Conservation (phyloP, 1,140 invertebrate species). For the Telenomus remus region DNA sequence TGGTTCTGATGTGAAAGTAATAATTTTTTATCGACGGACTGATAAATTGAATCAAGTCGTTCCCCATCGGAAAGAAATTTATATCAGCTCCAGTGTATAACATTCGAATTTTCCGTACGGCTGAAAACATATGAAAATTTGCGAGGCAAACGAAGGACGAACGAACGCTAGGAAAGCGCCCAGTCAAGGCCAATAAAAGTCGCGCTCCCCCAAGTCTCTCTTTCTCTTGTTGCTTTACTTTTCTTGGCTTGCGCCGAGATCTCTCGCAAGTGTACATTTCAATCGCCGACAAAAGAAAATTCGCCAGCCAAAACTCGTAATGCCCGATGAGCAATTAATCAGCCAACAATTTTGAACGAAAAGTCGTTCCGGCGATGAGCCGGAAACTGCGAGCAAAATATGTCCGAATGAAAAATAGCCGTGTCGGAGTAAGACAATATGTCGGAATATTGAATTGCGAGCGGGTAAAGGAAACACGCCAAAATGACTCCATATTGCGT, state of each 20-base stretch:
- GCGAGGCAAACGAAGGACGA: slow-evolving; percentile 70
- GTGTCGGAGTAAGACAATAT: slow-evolving; percentile 33
- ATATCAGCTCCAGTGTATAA: slow-evolving; percentile 61
- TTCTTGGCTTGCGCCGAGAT: slow-evolving; percentile 58
- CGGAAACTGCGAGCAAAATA: not conserved
- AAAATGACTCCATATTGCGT: slow-evolving; percentile 67
- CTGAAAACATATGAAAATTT: slow-evolving; percentile 76
- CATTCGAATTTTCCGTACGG: slow-evolving; percentile 75
- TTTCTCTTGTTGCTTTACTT: slow-evolving; percentile 59
- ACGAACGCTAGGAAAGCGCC: slow-evolving; percentile 70
- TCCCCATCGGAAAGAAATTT: slow-evolving; percentile 50
- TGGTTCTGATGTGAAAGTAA: slow-evolving; percentile 3
- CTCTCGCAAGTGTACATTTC: slow-evolving; percentile 58
- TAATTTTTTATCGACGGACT: slow-evolving; percentile 33
- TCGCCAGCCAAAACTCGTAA: slow-evolving; percentile 13
- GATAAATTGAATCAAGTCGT: slow-evolving; percentile 53
- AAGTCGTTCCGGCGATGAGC: too few species aligned
- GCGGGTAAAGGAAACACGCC: slow-evolving; percentile 36
- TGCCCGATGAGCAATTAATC: not conserved
- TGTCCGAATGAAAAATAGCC: too few species aligned
- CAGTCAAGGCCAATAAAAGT: slow-evolving; percentile 75
- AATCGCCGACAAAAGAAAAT: slow-evolving; percentile 50
- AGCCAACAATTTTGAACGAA: not conserved
- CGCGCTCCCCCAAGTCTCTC: slow-evolving; percentile 61
- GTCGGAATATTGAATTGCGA: slow-evolving; percentile 52